Percentiles rank a stretch among this genome's conserved stretches.
These are phyloP conservation scores for Kryptopterus vitreolus DNA, from an alignment of 2,797 vertebrate species.

Conservation along the genomic window DNA sequence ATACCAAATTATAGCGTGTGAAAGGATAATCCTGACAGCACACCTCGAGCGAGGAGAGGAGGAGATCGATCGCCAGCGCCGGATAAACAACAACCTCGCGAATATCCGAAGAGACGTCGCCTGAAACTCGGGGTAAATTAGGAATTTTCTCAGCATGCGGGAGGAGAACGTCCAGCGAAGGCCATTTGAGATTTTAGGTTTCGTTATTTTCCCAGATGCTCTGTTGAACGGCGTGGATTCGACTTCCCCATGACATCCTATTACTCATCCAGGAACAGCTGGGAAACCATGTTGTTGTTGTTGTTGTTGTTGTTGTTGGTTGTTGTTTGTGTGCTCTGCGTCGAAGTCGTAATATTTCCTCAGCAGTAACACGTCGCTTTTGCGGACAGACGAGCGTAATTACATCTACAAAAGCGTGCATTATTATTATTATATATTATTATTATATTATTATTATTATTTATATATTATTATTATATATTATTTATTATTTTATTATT, in stretches of 20 bases:
- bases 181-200: neutral
- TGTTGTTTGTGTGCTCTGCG: no score
- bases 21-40: conserved; percentile 38
- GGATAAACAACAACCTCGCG: conserved; percentile 5
- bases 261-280: conserved; percentile 26
- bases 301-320: conserved; percentile 24
- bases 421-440: no score
- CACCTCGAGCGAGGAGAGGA: conserved; percentile 16
- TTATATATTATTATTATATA: no score
- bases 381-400: conserved; percentile 21
- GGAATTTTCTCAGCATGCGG: conserved; percentile 1
- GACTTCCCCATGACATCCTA: conserved; percentile 15
- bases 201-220: neutral
- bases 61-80: conserved; percentile 5
- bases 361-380: conserved; percentile 31
- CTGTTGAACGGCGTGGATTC: neutral
- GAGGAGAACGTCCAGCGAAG: neutral
- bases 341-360: conserved; percentile 21
- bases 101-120: conserved; percentile 4
- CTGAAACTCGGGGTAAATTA: conserved; percentile 11
- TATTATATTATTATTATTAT: no score
- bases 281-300: neutral
- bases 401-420: neutral
- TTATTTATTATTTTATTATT: no score
- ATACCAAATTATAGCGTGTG: conserved; percentile 32